phyloP scores from a whole-genome alignment of 2,888 invertebrate genomes.

The Lithodes maja region DNA sequence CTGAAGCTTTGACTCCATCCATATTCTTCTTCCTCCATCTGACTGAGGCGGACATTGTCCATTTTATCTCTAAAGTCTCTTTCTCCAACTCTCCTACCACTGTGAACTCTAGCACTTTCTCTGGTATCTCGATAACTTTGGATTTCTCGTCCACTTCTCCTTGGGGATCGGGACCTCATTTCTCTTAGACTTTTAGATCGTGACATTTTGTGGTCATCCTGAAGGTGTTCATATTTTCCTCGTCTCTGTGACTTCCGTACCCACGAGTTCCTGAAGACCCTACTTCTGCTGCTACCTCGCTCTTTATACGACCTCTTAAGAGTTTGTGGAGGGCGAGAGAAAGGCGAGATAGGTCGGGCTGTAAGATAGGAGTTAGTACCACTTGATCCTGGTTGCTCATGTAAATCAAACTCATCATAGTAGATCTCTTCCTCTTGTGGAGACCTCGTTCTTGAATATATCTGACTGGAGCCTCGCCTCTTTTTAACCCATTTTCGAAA shows the following conservation, averaged over 20 bases:
- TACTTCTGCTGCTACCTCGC: slow-evolving; percentile 7
- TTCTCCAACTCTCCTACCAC: neutral
- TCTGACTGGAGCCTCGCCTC: neutral
- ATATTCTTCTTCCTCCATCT: neutral
- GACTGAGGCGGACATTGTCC: neutral
- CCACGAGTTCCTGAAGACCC: neutral
- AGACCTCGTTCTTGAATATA: neutral
- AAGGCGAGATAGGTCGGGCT: neutral
- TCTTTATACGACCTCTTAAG: neutral
- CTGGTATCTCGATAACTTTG: neutral
- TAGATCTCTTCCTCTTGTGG: neutral
- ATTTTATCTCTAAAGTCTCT: neutral
- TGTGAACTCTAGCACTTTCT: neutral
- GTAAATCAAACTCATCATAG: neutral
- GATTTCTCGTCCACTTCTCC: neutral
- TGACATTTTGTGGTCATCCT: neutral
- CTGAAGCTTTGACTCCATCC: neutral
- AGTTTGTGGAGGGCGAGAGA: neutral
- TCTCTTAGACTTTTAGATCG: neutral
- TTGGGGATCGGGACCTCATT: neutral
- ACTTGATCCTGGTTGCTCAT: neutral
- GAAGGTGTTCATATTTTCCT: slow-evolving; percentile 2
- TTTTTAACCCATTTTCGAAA: slow-evolving; percentile 37
- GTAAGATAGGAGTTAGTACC: neutral
- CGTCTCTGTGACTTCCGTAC: neutral